phyloP scores from a whole-genome alignment of 1,140 invertebrate genomes.

The Drosophila obscura region DNA sequence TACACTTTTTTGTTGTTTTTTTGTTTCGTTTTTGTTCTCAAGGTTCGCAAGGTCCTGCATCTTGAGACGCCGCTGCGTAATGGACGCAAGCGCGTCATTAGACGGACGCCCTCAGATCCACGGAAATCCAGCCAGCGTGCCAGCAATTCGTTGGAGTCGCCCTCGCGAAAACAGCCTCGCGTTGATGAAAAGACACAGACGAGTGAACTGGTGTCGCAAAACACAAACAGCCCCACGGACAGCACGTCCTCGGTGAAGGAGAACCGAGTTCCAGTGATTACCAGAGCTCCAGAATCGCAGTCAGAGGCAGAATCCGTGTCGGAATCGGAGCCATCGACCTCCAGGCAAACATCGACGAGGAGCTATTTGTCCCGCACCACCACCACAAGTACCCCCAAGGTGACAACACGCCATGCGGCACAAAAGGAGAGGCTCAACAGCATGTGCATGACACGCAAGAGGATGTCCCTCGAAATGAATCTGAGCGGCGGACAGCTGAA shows the following conservation, averaged over 20 bases:
- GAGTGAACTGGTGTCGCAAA: slow-evolving; percentile 7
- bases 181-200: slow-evolving; percentile 35
- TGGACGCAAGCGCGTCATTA: slow-evolving; percentile 61
- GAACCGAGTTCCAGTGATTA: slow-evolving; percentile 36
- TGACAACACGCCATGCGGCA: slow-evolving; percentile 60
- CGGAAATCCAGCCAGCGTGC: not conserved
- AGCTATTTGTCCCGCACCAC: not conserved
- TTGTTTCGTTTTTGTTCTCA: slow-evolving; percentile 24
- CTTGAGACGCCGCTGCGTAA: slow-evolving; percentile 68
- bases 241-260: slow-evolving; percentile 64
- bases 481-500: slow-evolving; percentile 52
- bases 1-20: slow-evolving; percentile 24
- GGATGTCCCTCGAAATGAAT: slow-evolving; percentile 64
- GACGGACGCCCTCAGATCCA: slow-evolving; percentile 19
- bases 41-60: slow-evolving; percentile 53
- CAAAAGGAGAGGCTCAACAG: slow-evolving; percentile 36
- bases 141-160: slow-evolving; percentile 18
- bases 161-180: slow-evolving; percentile 53
- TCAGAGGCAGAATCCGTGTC: not conserved
- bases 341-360: not conserved
- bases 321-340: slow-evolving; percentile 4
- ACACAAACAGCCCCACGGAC: slow-evolving; percentile 53
- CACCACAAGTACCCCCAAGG: slow-evolving; percentile 30
- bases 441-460: slow-evolving; percentile 65
- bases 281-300: not conserved